Evolutionary conservation across 2,888 invertebrate genomes (phyloP).

Genomic region (Mesoligia furuncula): DNA sequence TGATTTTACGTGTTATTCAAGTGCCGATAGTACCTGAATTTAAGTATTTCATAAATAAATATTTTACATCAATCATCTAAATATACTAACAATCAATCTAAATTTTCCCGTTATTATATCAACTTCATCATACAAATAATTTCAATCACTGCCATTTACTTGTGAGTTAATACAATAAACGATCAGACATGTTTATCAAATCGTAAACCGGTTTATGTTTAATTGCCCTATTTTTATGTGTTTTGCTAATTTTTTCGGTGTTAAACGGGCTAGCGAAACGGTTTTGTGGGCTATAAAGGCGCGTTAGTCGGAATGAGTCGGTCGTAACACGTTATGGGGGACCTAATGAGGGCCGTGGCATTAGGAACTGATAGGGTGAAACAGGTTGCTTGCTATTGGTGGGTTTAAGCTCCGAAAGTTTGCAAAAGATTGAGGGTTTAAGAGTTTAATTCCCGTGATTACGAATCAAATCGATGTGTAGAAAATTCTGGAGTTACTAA

Average conservation of each 20-base stretch:
- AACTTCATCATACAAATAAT: slow-evolving; percentile 21
- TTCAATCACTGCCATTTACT: slow-evolving; percentile 41
- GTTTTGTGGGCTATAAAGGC: slow-evolving; percentile 63
- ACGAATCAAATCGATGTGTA: neutral
- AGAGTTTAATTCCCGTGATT: neutral
- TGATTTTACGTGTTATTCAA: neutral
- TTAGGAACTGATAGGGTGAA: slow-evolving; percentile 38
- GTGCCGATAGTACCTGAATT: neutral
- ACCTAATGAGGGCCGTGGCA: slow-evolving; percentile 50
- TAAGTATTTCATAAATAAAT: neutral
- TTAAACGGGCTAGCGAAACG: slow-evolving; percentile 53
- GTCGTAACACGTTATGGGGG: slow-evolving; percentile 56
- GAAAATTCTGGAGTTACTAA: neutral
- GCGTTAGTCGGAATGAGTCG: slow-evolving; percentile 51
- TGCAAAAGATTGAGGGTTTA: neutral
- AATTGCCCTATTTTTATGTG: slow-evolving; percentile 65
- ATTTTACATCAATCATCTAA: too few relatives aligned
- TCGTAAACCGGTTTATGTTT: slow-evolving; percentile 60
- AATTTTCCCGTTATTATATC: slow-evolving; percentile 1
- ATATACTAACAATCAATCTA: neutral
- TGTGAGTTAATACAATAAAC: slow-evolving; percentile 43
- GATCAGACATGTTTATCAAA: slow-evolving; percentile 58
- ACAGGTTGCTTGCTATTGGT: slow-evolving; percentile 16
- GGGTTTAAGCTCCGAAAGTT: neutral
- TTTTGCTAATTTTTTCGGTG: slow-evolving; percentile 65